Evolutionary conservation across 37 sponge, comb jelly and placozoan genomes (phyloP).

Genomic region (Petrosia ficiformis): DNA sequence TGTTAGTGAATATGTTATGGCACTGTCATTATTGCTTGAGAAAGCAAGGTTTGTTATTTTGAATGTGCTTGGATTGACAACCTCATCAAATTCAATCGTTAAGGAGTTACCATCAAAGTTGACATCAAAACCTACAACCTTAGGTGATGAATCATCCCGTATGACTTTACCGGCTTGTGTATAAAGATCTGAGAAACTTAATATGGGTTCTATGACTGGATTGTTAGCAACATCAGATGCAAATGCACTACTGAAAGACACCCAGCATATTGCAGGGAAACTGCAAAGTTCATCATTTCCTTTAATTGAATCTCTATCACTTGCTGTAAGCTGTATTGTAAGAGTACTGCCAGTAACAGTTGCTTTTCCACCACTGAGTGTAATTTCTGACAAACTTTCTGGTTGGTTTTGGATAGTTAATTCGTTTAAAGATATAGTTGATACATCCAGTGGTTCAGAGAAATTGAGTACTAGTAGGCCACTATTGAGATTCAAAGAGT

Average conservation of each 20-base stretch:
- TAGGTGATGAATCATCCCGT: constrained; percentile 48
- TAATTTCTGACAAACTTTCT: neutral
- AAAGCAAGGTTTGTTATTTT: constrained; percentile 63
- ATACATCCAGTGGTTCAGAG: constrained; percentile 63
- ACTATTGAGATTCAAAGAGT: constrained; percentile 54
- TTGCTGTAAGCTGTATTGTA: constrained; percentile 29
- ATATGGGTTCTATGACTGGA: constrained; percentile 13
- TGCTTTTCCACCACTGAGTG: constrained; percentile 43
- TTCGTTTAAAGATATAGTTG: constrained; percentile 22
- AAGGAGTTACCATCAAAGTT: constrained; percentile 59
- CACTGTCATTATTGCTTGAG: constrained; percentile 47
- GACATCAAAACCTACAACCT: constrained; percentile 50
- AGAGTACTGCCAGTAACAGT: constrained; percentile 45
- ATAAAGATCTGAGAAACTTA: neutral
- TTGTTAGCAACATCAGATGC: constrained; percentile 47
- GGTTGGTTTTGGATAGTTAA: constrained; percentile 37
- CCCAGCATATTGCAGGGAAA: constrained; percentile 24
- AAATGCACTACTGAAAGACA: constrained; percentile 40
- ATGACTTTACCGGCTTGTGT: constrained; percentile 6
- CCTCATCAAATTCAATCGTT: constrained; percentile 73
- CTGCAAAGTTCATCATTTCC: constrained; percentile 26
- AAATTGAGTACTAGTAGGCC: constrained; percentile 68
- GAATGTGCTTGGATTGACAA: constrained; percentile 55
- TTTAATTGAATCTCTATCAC: constrained; percentile 64
- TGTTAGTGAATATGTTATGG: constrained; percentile 57